Conservation (phyloP, 64 coral and sea anemone genomes). For the Actinia tenebrosa region DNA sequence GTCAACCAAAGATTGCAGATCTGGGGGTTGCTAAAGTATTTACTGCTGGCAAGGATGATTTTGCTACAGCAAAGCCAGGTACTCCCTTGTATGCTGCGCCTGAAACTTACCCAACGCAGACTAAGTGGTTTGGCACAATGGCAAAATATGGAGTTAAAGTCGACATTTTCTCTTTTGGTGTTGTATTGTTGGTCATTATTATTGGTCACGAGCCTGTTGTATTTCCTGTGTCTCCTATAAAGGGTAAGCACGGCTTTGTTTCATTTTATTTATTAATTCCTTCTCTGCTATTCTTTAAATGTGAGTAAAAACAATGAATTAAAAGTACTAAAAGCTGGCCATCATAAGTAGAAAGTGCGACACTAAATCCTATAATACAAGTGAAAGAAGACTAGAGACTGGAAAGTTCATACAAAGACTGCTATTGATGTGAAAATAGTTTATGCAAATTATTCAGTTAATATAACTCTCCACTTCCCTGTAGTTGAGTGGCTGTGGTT, state of each 20-base stretch:
- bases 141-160: slow-evolving; percentile 38
- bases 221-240: not conserved
- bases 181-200: slow-evolving; percentile 42
- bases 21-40: slow-evolving; percentile 51
- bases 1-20: slow-evolving; percentile 58
- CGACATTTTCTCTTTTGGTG: slow-evolving; percentile 67
- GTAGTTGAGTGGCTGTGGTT: too few relatives aligned
- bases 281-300: not conserved
- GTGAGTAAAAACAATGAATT: not conserved
- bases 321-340: not conserved
- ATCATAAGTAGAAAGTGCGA: too few relatives aligned
- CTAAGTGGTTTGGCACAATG: not conserved
- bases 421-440: not conserved
- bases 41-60: not conserved
- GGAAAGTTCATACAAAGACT: too few relatives aligned
- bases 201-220: slow-evolving; percentile 12
- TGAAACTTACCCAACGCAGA: slow-evolving; percentile 27
- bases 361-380: too few relatives aligned
- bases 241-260: not conserved
- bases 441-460: too few relatives aligned
- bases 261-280: not conserved
- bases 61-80: slow-evolving; percentile 16
- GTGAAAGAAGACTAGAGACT: too few relatives aligned
- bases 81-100: slow-evolving; percentile 33
- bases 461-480: too few relatives aligned